Evolutionary conservation across 2,888 invertebrate species (phyloP).

Genomic region (Papilio protenor): DNA sequence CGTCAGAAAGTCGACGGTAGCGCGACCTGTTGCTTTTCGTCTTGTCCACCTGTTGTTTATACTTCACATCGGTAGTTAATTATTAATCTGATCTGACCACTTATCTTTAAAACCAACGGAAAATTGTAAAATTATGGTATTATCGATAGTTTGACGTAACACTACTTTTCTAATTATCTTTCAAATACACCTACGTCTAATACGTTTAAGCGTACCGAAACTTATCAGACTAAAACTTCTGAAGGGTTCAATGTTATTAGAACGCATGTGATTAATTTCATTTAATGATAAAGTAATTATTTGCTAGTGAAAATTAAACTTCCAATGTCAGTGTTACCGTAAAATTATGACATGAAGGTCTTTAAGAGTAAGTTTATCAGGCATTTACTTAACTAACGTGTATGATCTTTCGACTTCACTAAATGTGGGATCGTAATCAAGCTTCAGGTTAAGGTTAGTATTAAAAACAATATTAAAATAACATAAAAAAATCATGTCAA

Average conservation of each 20-base stretch:
- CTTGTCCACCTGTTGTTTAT: neutral
- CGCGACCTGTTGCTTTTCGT: slow-evolving; percentile 24
- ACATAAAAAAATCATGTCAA: neutral
- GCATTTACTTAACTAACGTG: neutral
- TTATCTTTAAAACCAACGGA: neutral
- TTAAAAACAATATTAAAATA: neutral
- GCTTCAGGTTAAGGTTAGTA: neutral
- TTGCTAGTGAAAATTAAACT: too few relatives aligned
- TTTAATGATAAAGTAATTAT: too few relatives aligned
- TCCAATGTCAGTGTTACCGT: neutral
- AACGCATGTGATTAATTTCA: too few relatives aligned
- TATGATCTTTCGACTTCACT: too few relatives aligned
- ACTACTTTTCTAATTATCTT: too few relatives aligned
- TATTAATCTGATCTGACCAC: neutral
- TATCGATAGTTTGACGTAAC: neutral
- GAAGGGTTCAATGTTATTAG: too few relatives aligned
- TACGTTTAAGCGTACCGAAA: too few relatives aligned
- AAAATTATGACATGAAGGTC: too few relatives aligned
- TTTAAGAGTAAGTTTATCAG: too few relatives aligned
- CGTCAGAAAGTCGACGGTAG: neutral
- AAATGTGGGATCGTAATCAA: too few relatives aligned
- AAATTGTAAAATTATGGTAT: neutral
- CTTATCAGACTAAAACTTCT: too few relatives aligned
- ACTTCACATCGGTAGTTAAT: neutral
- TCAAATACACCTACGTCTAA: too few relatives aligned